Percentiles rank a stretch among this genome's conserved stretches.
Conservation (phyloP, 2,797 vertebrate species). For the Microhierax caerulescens region DNA sequence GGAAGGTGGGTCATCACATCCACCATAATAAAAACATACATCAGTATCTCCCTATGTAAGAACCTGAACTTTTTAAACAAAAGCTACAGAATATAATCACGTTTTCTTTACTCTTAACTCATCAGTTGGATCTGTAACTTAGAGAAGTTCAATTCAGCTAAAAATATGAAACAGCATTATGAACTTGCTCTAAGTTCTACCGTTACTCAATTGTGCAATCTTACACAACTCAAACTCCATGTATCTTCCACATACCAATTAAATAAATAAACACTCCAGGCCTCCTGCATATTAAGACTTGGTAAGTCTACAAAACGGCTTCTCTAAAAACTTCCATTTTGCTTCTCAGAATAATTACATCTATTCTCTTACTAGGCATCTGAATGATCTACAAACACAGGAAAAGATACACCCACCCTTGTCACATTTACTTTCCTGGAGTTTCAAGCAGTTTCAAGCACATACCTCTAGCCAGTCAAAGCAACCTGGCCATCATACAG, state of each 20-base stretch:
- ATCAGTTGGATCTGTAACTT: background rate
- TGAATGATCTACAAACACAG: background rate
- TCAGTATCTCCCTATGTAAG: background rate
- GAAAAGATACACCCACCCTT: background rate
- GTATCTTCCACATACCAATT: background rate
- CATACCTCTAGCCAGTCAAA: background rate
- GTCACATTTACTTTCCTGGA: background rate
- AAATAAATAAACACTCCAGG: background rate
- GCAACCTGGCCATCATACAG: background rate
- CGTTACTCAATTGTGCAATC: background rate
- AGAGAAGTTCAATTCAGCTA: background rate
- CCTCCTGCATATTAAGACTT: background rate
- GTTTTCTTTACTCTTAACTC: background rate
- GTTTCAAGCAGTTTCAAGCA: background rate
- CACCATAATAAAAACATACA: background rate
- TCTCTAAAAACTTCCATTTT: background rate
- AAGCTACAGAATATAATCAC: background rate
- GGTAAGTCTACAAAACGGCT: background rate
- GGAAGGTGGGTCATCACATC: background rate
- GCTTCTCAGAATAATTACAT: background rate
- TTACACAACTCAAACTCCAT: background rate
- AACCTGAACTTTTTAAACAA: background rate
- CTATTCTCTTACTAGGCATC: background rate
- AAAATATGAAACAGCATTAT: background rate
- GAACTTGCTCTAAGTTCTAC: background rate